These are phyloP conservation scores for Heliconius ethilla DNA, from an alignment of 2,888 invertebrate species.

Conservation along the genomic window DNA sequence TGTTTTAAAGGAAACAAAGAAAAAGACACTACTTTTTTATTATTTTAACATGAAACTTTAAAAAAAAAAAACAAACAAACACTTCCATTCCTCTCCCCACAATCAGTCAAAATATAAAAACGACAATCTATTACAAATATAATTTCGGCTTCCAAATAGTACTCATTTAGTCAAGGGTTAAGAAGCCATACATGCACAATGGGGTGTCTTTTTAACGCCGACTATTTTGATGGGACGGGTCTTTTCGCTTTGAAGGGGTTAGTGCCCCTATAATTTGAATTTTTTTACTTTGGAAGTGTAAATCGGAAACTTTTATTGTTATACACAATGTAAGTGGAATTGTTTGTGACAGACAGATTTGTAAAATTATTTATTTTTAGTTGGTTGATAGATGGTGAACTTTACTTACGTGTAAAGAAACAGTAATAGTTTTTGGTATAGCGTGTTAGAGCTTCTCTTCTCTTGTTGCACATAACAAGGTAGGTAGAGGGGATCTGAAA, in stretches of 20 bases:
- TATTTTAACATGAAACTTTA: neutral
- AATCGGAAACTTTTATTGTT: conserved; percentile 43
- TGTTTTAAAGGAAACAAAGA: neutral
- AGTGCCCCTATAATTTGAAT: conserved; percentile 48
- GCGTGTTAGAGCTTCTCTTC: no score
- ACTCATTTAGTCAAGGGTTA: conserved; percentile 73
- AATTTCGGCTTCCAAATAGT: conserved; percentile 74
- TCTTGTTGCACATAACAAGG: no score
- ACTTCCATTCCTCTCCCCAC: neutral
- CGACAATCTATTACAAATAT: conserved; percentile 61
- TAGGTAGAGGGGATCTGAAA: no score
- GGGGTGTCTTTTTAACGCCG: conserved; percentile 78
- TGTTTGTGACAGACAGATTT: conserved; percentile 14
- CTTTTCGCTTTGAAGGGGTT: conserved; percentile 69
- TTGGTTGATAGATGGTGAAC: conserved; percentile 1
- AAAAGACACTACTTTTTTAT: neutral
- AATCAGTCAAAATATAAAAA: conserved; percentile 26
- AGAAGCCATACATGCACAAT: conserved; percentile 76
- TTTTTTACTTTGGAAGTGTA: conserved; percentile 46
- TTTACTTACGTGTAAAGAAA: neutral
- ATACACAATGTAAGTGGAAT: conserved; percentile 34
- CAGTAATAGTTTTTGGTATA: no score
- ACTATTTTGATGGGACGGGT: conserved; percentile 68
- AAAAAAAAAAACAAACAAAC: neutral
- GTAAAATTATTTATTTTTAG: neutral